Percentiles rank a stretch among this genome's conserved stretches.
Conservation (phyloP, 2,113 vertebrate genomes). For the Leptobrachium ailaonicum region DNA sequence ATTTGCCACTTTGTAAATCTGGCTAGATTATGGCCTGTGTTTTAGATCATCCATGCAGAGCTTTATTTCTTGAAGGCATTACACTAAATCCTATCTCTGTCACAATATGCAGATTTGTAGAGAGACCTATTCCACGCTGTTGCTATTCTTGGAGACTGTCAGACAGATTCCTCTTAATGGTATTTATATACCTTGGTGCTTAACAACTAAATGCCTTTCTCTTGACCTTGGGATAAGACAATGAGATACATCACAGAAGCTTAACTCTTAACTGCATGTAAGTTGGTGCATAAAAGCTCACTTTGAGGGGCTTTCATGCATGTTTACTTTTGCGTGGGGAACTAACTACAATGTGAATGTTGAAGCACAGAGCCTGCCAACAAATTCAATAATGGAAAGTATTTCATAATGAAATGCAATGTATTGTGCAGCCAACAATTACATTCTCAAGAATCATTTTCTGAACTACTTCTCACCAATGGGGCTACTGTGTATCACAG, state of each 20-base stretch:
- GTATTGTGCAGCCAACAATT: slow-evolving; percentile 3
- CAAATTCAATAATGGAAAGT: slow-evolving; percentile 23
- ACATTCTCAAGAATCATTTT: neutral
- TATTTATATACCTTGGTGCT: neutral
- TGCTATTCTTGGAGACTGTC: neutral
- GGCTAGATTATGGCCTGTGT: no score
- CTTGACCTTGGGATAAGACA: neutral
- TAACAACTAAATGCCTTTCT: neutral
- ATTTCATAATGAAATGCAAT: slow-evolving; percentile 19
- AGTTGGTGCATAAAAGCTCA: neutral
- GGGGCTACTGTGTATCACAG: neutral
- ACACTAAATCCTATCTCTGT: no score
- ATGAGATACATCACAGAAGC: neutral
- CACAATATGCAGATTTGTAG: no score
- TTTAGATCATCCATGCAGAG: no score
- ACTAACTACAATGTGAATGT: neutral
- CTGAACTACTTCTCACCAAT: neutral
- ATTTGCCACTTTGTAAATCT: no score
- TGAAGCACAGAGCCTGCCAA: slow-evolving; percentile 1
- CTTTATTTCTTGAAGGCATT: no score
- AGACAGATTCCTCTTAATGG: neutral
- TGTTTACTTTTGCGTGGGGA: neutral
- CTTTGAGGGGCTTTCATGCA: neutral
- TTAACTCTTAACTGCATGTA: neutral
- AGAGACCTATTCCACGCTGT: neutral